Conservation (phyloP, 2,113 vertebrate genomes). For the Crocuta crocuta region DNA sequence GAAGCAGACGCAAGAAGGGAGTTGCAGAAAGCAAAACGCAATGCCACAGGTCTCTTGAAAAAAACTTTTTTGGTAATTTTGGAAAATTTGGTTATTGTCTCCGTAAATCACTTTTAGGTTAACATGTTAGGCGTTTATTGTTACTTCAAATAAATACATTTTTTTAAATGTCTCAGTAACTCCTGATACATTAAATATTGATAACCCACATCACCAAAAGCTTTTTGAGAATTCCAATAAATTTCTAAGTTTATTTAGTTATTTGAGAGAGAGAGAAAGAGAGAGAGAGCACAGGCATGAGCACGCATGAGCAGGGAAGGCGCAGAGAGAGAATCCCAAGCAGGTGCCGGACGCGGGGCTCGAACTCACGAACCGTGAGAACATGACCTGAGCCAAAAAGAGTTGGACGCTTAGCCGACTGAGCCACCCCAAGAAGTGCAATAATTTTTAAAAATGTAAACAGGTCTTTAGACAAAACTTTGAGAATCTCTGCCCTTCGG, state of each 20-base stretch:
- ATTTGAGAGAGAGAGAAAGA: too few relatives aligned
- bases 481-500: neutral
- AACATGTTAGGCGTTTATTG: neutral
- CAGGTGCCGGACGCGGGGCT: too few relatives aligned
- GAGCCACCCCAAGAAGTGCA: too few relatives aligned
- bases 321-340: too few relatives aligned
- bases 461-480: neutral
- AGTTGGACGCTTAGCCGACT: too few relatives aligned
- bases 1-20: neutral
- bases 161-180: neutral
- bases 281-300: too few relatives aligned
- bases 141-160: neutral
- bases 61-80: neutral
- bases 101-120: neutral
- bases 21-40: neutral
- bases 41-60: neutral
- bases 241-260: neutral
- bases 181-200: neutral
- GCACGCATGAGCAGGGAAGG: too few relatives aligned
- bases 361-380: too few relatives aligned
- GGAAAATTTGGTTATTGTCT: neutral
- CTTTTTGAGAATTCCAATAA: neutral
- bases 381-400: too few relatives aligned
- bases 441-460: neutral
- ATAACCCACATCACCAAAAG: neutral